A percentile compares a stretch with the other conserved stretches of the same genome.
These are phyloP conservation scores for Lobophora halterata DNA, from an alignment of 2,888 invertebrate genomes.

Conservation along the genomic window DNA sequence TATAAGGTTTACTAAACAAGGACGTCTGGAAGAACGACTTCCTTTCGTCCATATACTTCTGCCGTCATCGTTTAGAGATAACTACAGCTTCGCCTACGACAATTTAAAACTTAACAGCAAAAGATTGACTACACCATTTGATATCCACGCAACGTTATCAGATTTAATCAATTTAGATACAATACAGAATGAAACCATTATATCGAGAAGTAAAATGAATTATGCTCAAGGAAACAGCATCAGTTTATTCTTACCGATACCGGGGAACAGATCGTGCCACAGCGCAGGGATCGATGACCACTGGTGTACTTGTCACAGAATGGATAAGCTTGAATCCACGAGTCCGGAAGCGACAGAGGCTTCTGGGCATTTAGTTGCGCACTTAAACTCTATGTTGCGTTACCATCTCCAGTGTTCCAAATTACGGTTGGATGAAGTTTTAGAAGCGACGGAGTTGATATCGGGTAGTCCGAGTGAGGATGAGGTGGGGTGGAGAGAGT, in stretches of 20 bases:
- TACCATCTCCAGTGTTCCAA: conserved; percentile 84
- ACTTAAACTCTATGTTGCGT: conserved; percentile 83
- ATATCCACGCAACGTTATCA: conserved; percentile 88
- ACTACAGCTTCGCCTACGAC: conserved; percentile 81
- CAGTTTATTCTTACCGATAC: conserved; percentile 89
- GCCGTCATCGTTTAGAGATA: conserved; percentile 85
- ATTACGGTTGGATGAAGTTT: conserved; percentile 82
- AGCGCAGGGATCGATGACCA: conserved; percentile 89
- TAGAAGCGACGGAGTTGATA: conserved; percentile 84
- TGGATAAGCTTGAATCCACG: conserved; percentile 76
- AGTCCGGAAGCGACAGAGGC: conserved; percentile 79
- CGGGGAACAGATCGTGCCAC: conserved; percentile 86
- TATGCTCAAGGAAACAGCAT: conserved; percentile 81
- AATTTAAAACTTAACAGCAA: conserved; percentile 85
- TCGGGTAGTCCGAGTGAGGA: conserved; percentile 56
- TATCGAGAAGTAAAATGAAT: conserved; percentile 47
- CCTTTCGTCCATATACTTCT: conserved; percentile 88
- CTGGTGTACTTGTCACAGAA: conserved; percentile 93
- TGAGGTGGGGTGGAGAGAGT: conserved; percentile 78
- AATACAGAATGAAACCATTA: conserved; percentile 62
- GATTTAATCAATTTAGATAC: conserved; percentile 82
- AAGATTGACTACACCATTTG: conserved; percentile 90
- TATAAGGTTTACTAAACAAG: conserved; percentile 91
- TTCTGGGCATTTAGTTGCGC: conserved; percentile 81
- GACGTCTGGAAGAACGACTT: conserved; percentile 91